Evolutionary conservation across 2,888 invertebrate species (phyloP).

Genomic region (Acronicta psi): DNA sequence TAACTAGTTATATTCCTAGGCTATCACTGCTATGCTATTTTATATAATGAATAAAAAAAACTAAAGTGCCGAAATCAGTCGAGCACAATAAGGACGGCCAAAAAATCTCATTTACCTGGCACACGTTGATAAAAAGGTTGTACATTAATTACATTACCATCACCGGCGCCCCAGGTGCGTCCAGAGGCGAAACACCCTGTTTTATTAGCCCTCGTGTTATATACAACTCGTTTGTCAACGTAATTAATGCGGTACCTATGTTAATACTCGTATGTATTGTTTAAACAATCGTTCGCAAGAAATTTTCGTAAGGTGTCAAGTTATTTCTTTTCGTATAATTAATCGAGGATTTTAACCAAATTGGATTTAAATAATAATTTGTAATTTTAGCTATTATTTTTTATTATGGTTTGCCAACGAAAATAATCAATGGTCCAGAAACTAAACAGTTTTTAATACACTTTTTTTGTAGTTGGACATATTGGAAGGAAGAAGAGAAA

Average conservation of each 20-base stretch:
- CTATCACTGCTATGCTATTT: too few relatives aligned
- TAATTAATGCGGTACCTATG: slow-evolving; percentile 53
- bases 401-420: too few relatives aligned
- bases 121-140: slow-evolving; percentile 68
- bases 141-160: slow-evolving; percentile 68
- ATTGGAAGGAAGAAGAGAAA: too few relatives aligned
- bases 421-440: too few relatives aligned
- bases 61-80: slow-evolving; percentile 36
- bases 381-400: too few relatives aligned
- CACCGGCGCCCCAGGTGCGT: slow-evolving; percentile 57
- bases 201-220: slow-evolving; percentile 59
- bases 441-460: too few relatives aligned
- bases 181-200: slow-evolving; percentile 55
- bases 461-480: too few relatives aligned
- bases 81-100: slow-evolving; percentile 33
- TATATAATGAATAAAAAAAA: too few relatives aligned
- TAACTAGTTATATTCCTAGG: too few relatives aligned
- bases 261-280: slow-evolving; percentile 47
- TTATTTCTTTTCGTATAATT: too few relatives aligned
- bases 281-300: slow-evolving; percentile 30
- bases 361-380: too few relatives aligned
- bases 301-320: slow-evolving; percentile 7
- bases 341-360: too few relatives aligned
- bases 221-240: slow-evolving; percentile 58
- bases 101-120: slow-evolving; percentile 47